A percentile compares a stretch with the other conserved stretches of the same genome.
These are phyloP conservation scores for Saimiri boliviensis DNA, from an alignment of 2,113 vertebrate genomes.

Conservation along the genomic window DNA sequence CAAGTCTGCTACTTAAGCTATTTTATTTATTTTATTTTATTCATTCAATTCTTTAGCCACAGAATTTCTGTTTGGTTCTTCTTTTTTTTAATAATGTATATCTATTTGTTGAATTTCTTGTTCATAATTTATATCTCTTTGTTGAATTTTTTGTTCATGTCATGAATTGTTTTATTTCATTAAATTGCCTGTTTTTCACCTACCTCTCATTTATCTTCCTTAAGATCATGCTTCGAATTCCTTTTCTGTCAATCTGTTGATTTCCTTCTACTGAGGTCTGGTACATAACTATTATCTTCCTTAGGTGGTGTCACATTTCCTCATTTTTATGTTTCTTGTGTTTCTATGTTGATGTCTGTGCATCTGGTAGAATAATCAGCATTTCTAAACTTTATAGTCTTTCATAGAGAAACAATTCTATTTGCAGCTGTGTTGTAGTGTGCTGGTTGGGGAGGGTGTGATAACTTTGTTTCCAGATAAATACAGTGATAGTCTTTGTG, in stretches of 20 bases:
- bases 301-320: neutral
- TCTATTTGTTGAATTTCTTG: neutral
- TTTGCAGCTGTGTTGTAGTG: neutral
- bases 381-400: neutral
- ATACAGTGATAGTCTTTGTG: neutral
- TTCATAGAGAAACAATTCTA: neutral
- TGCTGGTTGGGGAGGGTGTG: neutral
- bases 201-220: neutral
- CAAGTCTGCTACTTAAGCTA: neutral
- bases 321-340: neutral
- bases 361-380: neutral
- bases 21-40: neutral
- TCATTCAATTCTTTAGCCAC: neutral
- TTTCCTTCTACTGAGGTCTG: neutral
- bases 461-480: neutral
- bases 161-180: neutral
- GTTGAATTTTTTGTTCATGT: neutral
- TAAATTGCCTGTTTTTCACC: neutral
- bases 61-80: neutral
- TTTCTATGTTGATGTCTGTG: neutral
- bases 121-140: neutral
- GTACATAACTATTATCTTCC: neutral
- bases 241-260: neutral
- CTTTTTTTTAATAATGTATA: neutral
- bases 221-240: neutral